A percentile compares a stretch with the other conserved stretches of the same genome.
Conservation (phyloP, 2,797 vertebrate genomes). For the Triplophysa bombifrons region DNA sequence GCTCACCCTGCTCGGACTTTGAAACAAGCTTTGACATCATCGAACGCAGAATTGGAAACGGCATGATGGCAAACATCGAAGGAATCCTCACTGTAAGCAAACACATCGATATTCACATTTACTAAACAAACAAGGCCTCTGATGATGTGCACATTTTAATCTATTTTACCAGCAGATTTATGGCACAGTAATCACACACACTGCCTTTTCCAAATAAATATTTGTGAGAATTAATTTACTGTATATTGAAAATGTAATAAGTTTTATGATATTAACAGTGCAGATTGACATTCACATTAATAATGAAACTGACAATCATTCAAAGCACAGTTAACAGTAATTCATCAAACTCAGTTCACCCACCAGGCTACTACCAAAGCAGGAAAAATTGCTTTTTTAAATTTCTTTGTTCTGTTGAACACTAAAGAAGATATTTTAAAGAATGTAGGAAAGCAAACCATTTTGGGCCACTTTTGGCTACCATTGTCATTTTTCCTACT, state of each 20-base stretch:
- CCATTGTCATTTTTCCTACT: no score
- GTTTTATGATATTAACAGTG: background rate
- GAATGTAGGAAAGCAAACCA: no score
- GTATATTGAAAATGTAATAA: background rate
- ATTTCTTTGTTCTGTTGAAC: no score
- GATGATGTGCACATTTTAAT: background rate
- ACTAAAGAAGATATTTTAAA: no score
- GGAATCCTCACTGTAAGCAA: slow-evolving; percentile 82
- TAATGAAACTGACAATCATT: background rate
- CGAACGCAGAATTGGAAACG: slow-evolving; percentile 88
- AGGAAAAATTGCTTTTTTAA: no score
- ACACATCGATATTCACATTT: slow-evolving; percentile 22
- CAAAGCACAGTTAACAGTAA: background rate
- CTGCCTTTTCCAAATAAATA: background rate
- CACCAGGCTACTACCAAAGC: no score
- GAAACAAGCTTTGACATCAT: slow-evolving; percentile 93
- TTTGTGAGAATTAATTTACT: background rate
- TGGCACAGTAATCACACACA: background rate
- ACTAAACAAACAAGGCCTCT: background rate
- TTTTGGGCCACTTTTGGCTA: no score
- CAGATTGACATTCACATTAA: background rate
- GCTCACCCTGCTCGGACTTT: slow-evolving; percentile 89
- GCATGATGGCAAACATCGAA: slow-evolving; percentile 83
- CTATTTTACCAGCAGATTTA: background rate
- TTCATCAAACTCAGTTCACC: background rate